Evolutionary conservation across 2,797 vertebrate species (phyloP), one percentile per base, ranked within the genome.

Genomic region (Crenichthys baileyi): DNA sequence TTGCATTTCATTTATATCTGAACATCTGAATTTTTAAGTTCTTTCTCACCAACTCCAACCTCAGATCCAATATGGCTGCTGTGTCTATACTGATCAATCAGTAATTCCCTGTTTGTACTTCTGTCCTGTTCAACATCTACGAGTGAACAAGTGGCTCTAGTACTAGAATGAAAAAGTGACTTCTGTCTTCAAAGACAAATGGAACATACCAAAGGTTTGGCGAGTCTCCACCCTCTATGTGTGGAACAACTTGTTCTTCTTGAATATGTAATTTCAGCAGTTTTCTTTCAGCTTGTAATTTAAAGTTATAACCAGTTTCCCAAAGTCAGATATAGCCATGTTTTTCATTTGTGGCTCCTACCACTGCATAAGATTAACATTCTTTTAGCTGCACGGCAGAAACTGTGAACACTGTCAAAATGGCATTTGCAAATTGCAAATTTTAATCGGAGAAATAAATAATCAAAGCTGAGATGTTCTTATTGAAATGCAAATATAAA

Each of bases 181-280:
- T 70, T 70, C 24, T 70, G 46, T 70, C 67, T 70, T 46, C 13
- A 44, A 70, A 70, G 39, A 39, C 67, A 44, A 41, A 68, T 24
- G 65, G 11, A 68, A n/a, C 9, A 41, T 16, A 68, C 8, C 9
- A 70, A n/a, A 44, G 12, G 22, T 46, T 70, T 26, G 41, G 24
- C 18, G 6, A 46, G 41, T 70, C 41, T 70, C 67, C 67, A 70
- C 22, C 67, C 67, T 44, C 41, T 24, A n/a, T 7, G 24, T 46
- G 12, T 46, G 41, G 67, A 70, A 70, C 67, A 44, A 46, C 39
- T n/a, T 70, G 67, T 70, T 70, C 67, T n/a, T 70, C 15, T 70
- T 70, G 5, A 70, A 46, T 70, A 70, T 70, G 22, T n/a, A 15
- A 15, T 70, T 70, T n/a, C 41, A 44, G 12, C 5, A 24, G n/a